Conservation (phyloP, 1,140 invertebrate species). For the Eurosta solidaginis region DNA sequence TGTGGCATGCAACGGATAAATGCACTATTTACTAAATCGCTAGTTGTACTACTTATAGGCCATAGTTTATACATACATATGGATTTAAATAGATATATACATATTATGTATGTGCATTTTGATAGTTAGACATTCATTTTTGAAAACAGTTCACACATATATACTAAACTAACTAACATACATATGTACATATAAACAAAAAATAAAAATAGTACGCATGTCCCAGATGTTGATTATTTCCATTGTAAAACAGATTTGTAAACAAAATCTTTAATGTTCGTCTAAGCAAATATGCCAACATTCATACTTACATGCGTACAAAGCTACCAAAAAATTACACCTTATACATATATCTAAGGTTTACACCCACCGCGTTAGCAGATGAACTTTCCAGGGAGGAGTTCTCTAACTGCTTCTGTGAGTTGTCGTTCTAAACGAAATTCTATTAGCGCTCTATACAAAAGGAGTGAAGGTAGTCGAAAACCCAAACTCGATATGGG, state of each 20-base stretch:
- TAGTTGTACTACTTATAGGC: not conserved
- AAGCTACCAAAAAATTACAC: too few relatives aligned
- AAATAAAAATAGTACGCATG: constrained; percentile 12
- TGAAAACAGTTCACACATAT: too few relatives aligned
- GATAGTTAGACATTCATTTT: not conserved
- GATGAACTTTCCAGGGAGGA: too few relatives aligned
- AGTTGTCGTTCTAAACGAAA: too few relatives aligned
- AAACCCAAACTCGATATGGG: too few relatives aligned
- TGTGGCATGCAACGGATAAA: not conserved
- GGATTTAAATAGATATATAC: not conserved
- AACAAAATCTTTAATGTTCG: constrained; percentile 26
- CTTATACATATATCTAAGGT: too few relatives aligned
- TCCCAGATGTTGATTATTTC: constrained; percentile 27
- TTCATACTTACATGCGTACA: not conserved
- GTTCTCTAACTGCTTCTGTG: too few relatives aligned
- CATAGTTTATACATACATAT: not conserved
- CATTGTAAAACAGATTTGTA: constrained; percentile 28
- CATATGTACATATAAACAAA: not conserved
- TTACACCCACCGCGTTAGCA: too few relatives aligned
- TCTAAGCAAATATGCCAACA: constrained; percentile 6
- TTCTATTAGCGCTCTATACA: too few relatives aligned
- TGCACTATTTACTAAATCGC: not conserved
- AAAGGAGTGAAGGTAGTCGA: too few relatives aligned
- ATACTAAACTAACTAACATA: too few relatives aligned
- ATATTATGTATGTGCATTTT: not conserved